Conservation (phyloP, 2,113 vertebrate species). For the Leptobrachium leishanense region DNA sequence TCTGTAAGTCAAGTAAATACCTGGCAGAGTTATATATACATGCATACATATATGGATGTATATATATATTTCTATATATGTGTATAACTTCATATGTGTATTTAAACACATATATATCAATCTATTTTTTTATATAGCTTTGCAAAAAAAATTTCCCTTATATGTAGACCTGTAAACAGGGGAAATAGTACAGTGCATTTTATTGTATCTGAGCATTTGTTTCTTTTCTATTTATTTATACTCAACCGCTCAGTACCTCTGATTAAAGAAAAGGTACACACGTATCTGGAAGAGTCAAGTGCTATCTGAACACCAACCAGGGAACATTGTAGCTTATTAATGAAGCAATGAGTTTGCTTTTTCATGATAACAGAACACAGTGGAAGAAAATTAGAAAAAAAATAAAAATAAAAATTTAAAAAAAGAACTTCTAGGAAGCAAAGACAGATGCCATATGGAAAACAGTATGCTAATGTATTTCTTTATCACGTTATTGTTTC, state of each 20-base stretch:
- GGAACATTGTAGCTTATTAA: slow-evolving; percentile 76
- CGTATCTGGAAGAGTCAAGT: slow-evolving; percentile 85
- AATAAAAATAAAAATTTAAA: slow-evolving; percentile 35
- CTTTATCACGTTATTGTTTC: slow-evolving; percentile 63
- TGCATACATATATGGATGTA: neutral
- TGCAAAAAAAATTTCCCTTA: slow-evolving; percentile 89
- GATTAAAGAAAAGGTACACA: slow-evolving; percentile 82
- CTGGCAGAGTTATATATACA: slow-evolving; percentile 70
- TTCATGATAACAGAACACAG: slow-evolving; percentile 79
- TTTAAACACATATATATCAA: slow-evolving; percentile 25
- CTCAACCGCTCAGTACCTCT: slow-evolving; percentile 85
- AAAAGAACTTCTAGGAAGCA: slow-evolving; percentile 75
- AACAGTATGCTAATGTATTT: slow-evolving; percentile 44
- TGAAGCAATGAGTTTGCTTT: slow-evolving; percentile 70
- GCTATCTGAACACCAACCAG: slow-evolving; percentile 80
- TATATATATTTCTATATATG: slow-evolving; percentile 5
- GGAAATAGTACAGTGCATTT: slow-evolving; percentile 98
- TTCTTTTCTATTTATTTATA: slow-evolving; percentile 72
- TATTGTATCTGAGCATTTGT: slow-evolving; percentile 85
- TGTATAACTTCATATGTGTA: slow-evolving; percentile 11
- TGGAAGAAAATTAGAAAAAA: slow-evolving; percentile 63
- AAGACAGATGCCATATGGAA: slow-evolving; percentile 71
- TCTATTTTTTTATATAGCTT: slow-evolving; percentile 49
- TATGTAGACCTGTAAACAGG: slow-evolving; percentile 95
- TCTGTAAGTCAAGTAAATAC: slow-evolving; percentile 83